phyloP scores from a whole-genome alignment of 2,888 invertebrate species.

The Epirrhoe alternata region DNA sequence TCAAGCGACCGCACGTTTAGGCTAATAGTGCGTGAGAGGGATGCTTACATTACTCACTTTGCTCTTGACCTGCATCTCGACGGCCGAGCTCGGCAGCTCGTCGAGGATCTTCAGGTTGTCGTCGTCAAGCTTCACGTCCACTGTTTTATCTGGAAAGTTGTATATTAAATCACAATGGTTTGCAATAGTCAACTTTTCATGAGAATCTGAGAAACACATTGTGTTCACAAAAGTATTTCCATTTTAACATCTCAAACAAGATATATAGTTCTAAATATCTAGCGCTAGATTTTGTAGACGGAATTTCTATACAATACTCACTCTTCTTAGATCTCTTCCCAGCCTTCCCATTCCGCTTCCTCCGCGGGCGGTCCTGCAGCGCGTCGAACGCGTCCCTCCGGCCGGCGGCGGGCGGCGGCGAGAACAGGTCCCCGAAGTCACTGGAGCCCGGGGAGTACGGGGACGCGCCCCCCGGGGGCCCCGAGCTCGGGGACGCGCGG shows the following conservation, averaged over 20 bases:
- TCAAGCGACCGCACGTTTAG: too few species aligned
- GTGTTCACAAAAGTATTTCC: too few species aligned
- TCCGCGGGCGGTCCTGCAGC: constrained; percentile 88
- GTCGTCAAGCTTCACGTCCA: constrained; percentile 91
- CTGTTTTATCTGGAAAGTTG: constrained; percentile 75
- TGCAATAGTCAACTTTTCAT: background rate
- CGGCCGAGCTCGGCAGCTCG: constrained; percentile 96
- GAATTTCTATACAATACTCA: constrained; percentile 39
- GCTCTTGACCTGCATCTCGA: constrained; percentile 97
- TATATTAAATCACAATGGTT: background rate
- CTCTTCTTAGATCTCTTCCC: constrained; percentile 69
- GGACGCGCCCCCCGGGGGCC: constrained; percentile 83
- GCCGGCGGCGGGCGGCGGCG: constrained; percentile 88
- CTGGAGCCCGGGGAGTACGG: constrained; percentile 96
- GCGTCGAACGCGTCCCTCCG: constrained; percentile 82
- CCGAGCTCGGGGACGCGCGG: constrained; percentile 34
- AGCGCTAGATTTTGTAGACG: too few species aligned
- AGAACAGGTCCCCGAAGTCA: constrained; percentile 94
- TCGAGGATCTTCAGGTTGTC: constrained; percentile 93
- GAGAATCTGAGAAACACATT: too few species aligned
- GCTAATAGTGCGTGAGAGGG: background rate
- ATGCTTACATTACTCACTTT: constrained; percentile 86
- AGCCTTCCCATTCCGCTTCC: constrained; percentile 73
- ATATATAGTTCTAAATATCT: too few species aligned
- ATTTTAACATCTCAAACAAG: too few species aligned